Percentiles rank a stretch among this genome's conserved stretches.
Conservation (phyloP, 2,888 invertebrate species). For the Cylindroiulus punctatus region DNA sequence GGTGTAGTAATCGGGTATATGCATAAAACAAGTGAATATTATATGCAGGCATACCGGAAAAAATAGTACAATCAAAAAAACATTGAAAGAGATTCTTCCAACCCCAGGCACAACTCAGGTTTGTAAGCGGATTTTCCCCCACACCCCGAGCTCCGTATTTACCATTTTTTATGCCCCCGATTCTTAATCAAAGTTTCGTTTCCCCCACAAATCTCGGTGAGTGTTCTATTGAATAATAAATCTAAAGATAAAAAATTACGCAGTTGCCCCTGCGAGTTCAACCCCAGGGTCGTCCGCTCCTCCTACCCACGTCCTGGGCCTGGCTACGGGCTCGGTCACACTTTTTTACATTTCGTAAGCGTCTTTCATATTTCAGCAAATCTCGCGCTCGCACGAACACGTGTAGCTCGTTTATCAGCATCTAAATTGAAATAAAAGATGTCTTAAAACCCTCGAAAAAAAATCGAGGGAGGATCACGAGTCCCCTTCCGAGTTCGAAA, state of each 20-base stretch:
- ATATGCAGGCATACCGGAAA: not conserved
- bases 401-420: conserved; percentile 45
- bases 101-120: not conserved
- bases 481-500: not conserved
- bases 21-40: not conserved
- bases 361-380: not conserved
- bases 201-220: not conserved
- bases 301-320: not conserved
- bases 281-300: not conserved
- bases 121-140: not conserved
- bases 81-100: not conserved
- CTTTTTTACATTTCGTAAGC: not conserved
- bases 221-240: conserved; percentile 15
- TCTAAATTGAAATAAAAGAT: conserved; percentile 45
- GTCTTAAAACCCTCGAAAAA: not conserved
- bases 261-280: conserved; percentile 1
- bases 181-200: conserved; percentile 8
- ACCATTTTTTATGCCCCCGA: not conserved
- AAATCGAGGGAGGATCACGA: not conserved
- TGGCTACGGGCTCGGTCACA: not conserved
- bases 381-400: conserved; percentile 8
- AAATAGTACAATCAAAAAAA: not conserved
- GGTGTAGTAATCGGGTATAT: not conserved
- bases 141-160: not conserved
- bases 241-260: not conserved